Evolutionary conservation across 2,888 invertebrate species (phyloP).

Genomic region (Agrochola circellaris): DNA sequence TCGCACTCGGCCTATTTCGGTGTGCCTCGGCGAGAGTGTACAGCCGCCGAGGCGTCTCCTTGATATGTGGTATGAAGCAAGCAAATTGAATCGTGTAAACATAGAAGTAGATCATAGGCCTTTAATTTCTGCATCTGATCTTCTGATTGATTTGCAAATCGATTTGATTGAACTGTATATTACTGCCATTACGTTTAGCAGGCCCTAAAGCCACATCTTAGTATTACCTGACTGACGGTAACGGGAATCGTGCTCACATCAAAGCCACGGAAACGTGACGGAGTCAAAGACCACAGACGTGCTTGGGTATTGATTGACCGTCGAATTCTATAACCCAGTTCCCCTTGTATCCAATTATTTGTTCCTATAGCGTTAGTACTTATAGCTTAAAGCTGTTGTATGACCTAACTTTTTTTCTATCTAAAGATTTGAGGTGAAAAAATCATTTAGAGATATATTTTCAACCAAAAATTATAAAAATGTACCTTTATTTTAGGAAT

Average conservation of each 20-base stretch:
- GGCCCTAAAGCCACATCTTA: neutral
- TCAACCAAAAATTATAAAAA: neutral
- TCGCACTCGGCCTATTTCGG: too few species aligned
- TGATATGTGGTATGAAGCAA: neutral
- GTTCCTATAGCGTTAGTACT: neutral
- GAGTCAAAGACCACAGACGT: slow-evolving; percentile 30
- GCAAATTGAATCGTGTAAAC: neutral
- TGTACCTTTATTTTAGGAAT: neutral
- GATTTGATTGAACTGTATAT: neutral
- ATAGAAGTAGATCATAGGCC: neutral
- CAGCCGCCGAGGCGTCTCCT: neutral
- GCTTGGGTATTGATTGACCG: slow-evolving; percentile 19
- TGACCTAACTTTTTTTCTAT: neutral
- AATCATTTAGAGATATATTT: neutral
- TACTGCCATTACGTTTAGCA: neutral
- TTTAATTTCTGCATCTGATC: neutral
- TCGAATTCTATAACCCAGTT: slow-evolving; percentile 4
- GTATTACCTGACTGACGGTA: slow-evolving; percentile 3
- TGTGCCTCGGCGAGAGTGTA: too few species aligned
- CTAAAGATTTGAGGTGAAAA: neutral
- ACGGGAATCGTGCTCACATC: slow-evolving; percentile 43
- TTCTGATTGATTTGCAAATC: neutral
- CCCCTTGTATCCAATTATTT: neutral
- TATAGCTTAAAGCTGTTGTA: too few species aligned
- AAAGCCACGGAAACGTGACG: slow-evolving; percentile 31